A percentile compares a stretch with the other conserved stretches of the same genome.
phyloP scores from a whole-genome alignment of 2,797 vertebrate genomes.

The Pyrrhura leucotis region DNA sequence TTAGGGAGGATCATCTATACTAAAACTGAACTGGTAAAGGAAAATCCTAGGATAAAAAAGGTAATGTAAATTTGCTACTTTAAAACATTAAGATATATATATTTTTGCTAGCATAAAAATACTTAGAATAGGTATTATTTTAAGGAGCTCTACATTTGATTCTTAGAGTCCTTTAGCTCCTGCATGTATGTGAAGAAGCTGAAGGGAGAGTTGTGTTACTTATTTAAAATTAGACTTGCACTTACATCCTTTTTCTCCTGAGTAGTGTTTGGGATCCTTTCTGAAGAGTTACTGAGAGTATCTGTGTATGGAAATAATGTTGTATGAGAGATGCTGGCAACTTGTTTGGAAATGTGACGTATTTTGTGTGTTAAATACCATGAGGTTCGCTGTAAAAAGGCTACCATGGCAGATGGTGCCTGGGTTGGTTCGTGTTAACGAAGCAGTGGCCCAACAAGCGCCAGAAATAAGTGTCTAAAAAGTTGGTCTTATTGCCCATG shows the following conservation, averaged over 20 bases:
- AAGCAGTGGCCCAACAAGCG: background rate
- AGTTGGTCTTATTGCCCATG: background rate
- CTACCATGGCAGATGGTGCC: rapidly evolving
- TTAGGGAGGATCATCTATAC: background rate
- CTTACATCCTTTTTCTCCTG: background rate
- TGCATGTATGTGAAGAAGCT: background rate
- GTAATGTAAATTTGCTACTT: background rate
- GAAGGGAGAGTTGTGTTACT: background rate
- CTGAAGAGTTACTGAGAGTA: background rate
- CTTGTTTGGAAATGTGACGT: background rate
- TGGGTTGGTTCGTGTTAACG: background rate
- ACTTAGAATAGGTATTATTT: background rate
- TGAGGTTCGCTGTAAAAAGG: background rate
- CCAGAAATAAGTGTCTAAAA: background rate
- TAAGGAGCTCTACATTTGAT: background rate
- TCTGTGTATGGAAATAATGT: background rate
- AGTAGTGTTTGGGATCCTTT: background rate
- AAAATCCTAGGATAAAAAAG: background rate
- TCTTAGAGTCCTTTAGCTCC: background rate
- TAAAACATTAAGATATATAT: background rate
- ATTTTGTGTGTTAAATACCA: background rate
- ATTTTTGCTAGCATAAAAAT: background rate
- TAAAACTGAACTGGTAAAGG: background rate
- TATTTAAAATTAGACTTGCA: background rate
- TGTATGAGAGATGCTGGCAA: background rate